Percentiles rank a stretch among this genome's conserved stretches.
Evolutionary conservation across 1,140 invertebrate genomes (phyloP).

Genomic region (Orchesella cincta): DNA sequence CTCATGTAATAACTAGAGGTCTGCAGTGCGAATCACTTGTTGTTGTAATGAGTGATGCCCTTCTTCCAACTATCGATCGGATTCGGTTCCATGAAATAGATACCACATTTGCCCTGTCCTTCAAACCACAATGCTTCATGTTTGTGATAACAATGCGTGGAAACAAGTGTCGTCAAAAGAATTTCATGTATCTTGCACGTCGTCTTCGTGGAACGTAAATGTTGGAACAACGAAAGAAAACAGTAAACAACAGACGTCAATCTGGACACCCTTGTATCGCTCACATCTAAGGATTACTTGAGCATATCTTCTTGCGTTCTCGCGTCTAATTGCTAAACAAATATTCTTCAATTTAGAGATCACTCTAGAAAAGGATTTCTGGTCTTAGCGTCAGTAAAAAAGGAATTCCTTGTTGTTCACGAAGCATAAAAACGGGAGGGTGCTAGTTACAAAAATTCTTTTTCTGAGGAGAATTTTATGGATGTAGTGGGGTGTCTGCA

Average conservation of each 20-base stretch:
- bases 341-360: constrained; percentile 25
- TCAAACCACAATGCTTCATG: not conserved
- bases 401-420: no score
- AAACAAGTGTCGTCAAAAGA: not conserved
- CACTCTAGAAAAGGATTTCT: not conserved
- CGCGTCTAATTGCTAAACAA: constrained; percentile 8
- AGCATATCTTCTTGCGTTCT: not conserved
- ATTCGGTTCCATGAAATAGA: not conserved
- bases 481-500: no score
- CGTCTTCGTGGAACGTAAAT: no score
- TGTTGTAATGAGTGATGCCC: no score
- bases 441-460: no score
- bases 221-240: not conserved
- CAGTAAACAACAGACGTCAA: not conserved
- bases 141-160: not conserved
- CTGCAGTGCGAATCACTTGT: no score
- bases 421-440: no score
- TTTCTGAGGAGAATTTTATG: no score
- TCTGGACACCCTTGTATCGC: not conserved
- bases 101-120: not conserved
- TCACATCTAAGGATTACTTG: not conserved
- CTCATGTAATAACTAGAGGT: no score
- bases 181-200: no score
- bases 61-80: not conserved
- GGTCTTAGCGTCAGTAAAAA: no score